Evolutionary conservation across 2,888 invertebrate species (phyloP).

Genomic region (Euclidia mi): DNA sequence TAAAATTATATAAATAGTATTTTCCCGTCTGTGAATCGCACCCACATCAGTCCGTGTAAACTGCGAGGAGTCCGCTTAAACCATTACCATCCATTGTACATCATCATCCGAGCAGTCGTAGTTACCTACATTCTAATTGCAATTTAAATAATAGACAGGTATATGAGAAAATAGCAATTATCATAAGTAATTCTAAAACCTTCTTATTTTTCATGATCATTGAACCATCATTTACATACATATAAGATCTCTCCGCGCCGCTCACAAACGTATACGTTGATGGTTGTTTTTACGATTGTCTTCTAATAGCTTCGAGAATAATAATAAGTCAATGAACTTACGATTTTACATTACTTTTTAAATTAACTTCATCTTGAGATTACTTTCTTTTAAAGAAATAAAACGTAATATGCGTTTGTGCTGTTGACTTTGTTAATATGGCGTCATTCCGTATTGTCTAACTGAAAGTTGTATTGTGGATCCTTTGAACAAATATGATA

Average conservation of each 20-base stretch:
- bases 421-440: too few species aligned
- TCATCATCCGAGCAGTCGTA: too few species aligned
- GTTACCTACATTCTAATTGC: too few species aligned
- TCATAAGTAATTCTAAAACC: constrained; percentile 22
- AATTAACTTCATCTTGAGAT: constrained; percentile 11
- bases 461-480: too few species aligned
- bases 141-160: too few species aligned
- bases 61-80: too few species aligned
- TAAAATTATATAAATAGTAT: too few species aligned
- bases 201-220: constrained; percentile 28
- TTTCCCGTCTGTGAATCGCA: too few species aligned
- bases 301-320: constrained; percentile 41
- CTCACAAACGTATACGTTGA: constrained; percentile 42
- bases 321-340: constrained; percentile 42
- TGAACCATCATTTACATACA: constrained; percentile 39
- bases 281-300: constrained; percentile 54
- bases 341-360: constrained; percentile 29
- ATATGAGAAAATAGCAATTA: constrained; percentile 13
- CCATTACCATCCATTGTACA: too few species aligned
- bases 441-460: too few species aligned
- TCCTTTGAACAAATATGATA: too few species aligned
- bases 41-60: too few species aligned
- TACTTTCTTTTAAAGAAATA: constrained; percentile 25
- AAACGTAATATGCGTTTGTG: not conserved
- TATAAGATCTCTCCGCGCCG: constrained; percentile 25